phyloP scores from a whole-genome alignment of 2,113 vertebrate species.

The Tonatia bakeri region DNA sequence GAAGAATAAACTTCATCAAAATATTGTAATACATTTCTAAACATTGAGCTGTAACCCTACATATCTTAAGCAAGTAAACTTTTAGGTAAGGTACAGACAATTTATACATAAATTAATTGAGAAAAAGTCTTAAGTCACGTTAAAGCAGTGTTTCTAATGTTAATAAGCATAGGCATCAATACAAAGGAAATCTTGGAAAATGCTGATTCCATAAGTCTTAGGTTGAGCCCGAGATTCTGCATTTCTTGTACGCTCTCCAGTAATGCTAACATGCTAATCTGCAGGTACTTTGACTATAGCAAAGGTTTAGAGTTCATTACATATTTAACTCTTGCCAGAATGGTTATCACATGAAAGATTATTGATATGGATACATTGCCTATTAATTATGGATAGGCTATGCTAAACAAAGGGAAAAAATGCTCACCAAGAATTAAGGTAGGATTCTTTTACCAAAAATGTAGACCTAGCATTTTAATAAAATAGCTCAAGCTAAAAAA shows the following conservation, averaged over 20 bases:
- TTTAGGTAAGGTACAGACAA: not conserved
- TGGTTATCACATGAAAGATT: not conserved
- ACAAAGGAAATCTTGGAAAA: not conserved
- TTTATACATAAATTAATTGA: not conserved
- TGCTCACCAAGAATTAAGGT: not conserved
- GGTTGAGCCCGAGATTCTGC: not conserved
- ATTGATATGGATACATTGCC: not conserved
- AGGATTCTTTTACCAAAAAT: not conserved
- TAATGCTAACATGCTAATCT: not conserved
- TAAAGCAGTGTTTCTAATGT: not conserved
- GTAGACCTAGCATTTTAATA: not conserved
- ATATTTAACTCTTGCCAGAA: not conserved
- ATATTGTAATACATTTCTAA: not conserved
- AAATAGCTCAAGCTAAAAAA: not conserved
- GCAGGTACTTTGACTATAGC: not conserved
- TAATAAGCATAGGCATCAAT: not conserved
- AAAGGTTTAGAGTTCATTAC: not conserved
- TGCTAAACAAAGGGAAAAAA: conserved; percentile 14
- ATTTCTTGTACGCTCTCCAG: not conserved
- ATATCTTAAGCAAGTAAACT: not conserved
- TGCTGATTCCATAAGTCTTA: not conserved
- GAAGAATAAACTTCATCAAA: not conserved
- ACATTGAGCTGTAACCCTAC: not conserved
- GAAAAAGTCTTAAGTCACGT: not conserved
- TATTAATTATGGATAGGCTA: not conserved